These are phyloP conservation scores for Hypomecis punctinalis DNA, from an alignment of 2,888 invertebrate species.

Conservation along the genomic window DNA sequence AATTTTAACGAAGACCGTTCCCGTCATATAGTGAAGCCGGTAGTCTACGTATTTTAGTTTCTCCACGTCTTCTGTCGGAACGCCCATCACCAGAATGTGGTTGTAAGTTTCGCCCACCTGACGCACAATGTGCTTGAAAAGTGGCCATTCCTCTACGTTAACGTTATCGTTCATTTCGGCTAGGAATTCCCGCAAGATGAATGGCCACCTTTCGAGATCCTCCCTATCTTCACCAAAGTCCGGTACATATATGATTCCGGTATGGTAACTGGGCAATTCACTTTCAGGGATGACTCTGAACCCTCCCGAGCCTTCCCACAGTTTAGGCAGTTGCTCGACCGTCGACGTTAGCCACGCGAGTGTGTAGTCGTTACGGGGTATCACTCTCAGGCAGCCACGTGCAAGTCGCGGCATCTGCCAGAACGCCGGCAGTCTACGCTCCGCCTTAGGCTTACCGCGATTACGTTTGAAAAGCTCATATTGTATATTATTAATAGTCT, in stretches of 20 bases:
- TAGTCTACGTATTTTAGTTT: neutral
- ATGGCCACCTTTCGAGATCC: conserved; percentile 1
- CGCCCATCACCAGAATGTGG: neutral
- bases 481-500: too few relatives aligned
- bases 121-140: neutral
- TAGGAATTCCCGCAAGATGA: conserved; percentile 1
- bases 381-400: neutral
- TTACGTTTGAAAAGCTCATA: neutral
- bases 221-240: conserved; percentile 3
- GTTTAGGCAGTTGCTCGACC: neutral
- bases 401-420: neutral
- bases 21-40: conserved; percentile 24
- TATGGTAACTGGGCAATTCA: neutral
- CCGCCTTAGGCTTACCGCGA: neutral
- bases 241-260: neutral
- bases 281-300: conserved; percentile 2
- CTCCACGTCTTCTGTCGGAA: neutral
- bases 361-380: neutral
- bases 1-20: neutral
- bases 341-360: conserved; percentile 1
- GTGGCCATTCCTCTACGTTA: neutral
- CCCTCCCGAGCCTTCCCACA: neutral
- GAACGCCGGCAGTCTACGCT: conserved; percentile 2
- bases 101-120: neutral
- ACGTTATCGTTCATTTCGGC: neutral